A percentile compares a stretch with the other conserved stretches of the same genome.
Conservation (phyloP, 2,888 invertebrate species). For the Cephus nigrinus region DNA sequence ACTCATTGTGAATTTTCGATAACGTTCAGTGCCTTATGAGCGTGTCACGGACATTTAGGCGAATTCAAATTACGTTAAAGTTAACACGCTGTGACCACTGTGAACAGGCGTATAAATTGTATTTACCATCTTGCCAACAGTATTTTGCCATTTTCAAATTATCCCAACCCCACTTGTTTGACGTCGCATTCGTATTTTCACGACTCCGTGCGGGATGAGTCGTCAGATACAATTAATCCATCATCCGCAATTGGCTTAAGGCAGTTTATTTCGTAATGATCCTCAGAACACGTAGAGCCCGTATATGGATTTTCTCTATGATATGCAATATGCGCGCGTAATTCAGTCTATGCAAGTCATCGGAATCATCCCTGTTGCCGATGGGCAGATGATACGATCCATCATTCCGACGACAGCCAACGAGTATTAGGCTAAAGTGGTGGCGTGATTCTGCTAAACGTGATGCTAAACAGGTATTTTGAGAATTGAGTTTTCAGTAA, state of each 20-base stretch:
- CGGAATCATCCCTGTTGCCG: constrained; percentile 51
- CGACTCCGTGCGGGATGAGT: constrained; percentile 27
- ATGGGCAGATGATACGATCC: constrained; percentile 45
- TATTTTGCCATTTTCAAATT: not conserved
- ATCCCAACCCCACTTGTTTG: not conserved
- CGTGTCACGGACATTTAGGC: not conserved
- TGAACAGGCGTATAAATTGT: not conserved
- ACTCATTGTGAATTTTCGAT: constrained; percentile 43
- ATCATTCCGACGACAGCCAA: constrained; percentile 57
- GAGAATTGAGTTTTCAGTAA: not conserved
- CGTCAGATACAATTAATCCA: constrained; percentile 51
- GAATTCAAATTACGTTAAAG: not conserved
- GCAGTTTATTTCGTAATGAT: constrained; percentile 46
- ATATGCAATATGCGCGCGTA: constrained; percentile 58
- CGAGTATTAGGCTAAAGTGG: constrained; percentile 56
- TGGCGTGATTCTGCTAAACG: constrained; percentile 58
- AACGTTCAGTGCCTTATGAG: constrained; percentile 45
- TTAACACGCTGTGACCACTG: not conserved
- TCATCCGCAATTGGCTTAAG: constrained; percentile 55
- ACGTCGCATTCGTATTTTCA: not conserved
- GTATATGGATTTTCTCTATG: constrained; percentile 47
- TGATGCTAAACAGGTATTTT: constrained; percentile 49
- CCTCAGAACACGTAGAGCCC: constrained; percentile 24
- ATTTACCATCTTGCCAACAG: not conserved
- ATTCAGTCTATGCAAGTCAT: constrained; percentile 62